These are phyloP conservation scores for Drosophila pseudotakahashii DNA, from an alignment of 2,888 invertebrate species.

Conservation along the genomic window DNA sequence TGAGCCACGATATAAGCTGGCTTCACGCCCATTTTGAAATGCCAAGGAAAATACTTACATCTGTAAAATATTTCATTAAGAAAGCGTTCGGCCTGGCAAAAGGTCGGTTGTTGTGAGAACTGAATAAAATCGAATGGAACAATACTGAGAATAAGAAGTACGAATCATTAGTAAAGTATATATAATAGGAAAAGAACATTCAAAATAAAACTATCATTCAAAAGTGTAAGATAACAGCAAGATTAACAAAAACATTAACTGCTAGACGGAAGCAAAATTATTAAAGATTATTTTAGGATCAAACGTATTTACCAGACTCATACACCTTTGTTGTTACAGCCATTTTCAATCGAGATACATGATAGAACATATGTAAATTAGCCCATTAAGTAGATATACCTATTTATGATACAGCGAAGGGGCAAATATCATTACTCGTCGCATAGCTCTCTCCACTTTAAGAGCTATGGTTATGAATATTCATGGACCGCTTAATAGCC, in stretches of 20 bases:
- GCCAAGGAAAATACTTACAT: slow-evolving; percentile 21
- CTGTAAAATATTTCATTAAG: slow-evolving; percentile 43
- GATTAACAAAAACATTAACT: too few species aligned
- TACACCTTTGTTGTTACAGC: background rate
- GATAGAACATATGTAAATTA: slow-evolving; percentile 20
- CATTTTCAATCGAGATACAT: slow-evolving; percentile 4
- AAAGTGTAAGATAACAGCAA: background rate
- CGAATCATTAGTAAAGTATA: slow-evolving; percentile 20
- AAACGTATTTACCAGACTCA: background rate
- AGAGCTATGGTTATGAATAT: slow-evolving; percentile 26
- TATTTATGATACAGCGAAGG: slow-evolving; percentile 5
- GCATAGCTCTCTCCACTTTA: background rate
- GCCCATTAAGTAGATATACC: background rate
- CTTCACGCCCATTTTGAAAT: slow-evolving; percentile 35
- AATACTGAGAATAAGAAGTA: slow-evolving; percentile 4
- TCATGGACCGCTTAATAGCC: slow-evolving; percentile 28
- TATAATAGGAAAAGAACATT: background rate
- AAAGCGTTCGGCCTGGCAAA: background rate
- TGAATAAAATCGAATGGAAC: background rate
- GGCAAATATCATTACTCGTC: slow-evolving; percentile 3
- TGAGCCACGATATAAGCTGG: slow-evolving; percentile 37
- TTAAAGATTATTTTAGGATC: background rate
- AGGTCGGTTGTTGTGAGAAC: slow-evolving; percentile 19
- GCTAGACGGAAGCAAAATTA: too few species aligned
- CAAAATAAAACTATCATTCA: background rate